Percentiles rank a stretch among this genome's conserved stretches.
phyloP scores from a whole-genome alignment of 92 coral and sea anemone genomes.

The Palythoa heliodiscus region DNA sequence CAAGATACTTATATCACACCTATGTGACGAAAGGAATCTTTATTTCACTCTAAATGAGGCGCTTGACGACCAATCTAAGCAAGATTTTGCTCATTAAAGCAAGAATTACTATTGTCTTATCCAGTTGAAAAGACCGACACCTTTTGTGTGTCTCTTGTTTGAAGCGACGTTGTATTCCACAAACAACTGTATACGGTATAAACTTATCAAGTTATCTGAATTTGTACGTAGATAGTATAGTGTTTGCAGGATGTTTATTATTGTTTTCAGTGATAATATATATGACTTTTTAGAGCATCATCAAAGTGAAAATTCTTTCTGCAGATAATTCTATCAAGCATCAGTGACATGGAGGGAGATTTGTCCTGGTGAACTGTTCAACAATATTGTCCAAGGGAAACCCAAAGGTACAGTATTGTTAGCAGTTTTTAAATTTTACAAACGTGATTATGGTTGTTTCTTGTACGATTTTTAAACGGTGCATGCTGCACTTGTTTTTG shows the following conservation, averaged over 20 bases:
- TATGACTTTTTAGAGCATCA: neutral
- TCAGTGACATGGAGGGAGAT: neutral
- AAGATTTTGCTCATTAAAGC: conserved; percentile 1
- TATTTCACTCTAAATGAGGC: conserved; percentile 15
- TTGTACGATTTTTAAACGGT: neutral
- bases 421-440: neutral
- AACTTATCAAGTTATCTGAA: neutral
- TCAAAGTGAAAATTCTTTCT: neutral
- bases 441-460: neutral
- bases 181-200: neutral
- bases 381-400: neutral
- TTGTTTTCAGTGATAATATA: neutral
- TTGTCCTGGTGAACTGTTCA: neutral
- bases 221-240: neutral
- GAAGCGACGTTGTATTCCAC: neutral
- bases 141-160: neutral
- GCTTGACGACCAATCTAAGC: conserved; percentile 20
- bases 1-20: neutral
- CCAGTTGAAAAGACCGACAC: neutral
- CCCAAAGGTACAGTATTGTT: neutral
- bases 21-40: conserved; percentile 38
- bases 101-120: neutral
- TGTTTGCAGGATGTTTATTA: neutral
- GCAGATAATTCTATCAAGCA: neutral
- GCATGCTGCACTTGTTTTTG: neutral